phyloP scores from a whole-genome alignment of 2,888 invertebrate species.

The Heliconius ethilla region DNA sequence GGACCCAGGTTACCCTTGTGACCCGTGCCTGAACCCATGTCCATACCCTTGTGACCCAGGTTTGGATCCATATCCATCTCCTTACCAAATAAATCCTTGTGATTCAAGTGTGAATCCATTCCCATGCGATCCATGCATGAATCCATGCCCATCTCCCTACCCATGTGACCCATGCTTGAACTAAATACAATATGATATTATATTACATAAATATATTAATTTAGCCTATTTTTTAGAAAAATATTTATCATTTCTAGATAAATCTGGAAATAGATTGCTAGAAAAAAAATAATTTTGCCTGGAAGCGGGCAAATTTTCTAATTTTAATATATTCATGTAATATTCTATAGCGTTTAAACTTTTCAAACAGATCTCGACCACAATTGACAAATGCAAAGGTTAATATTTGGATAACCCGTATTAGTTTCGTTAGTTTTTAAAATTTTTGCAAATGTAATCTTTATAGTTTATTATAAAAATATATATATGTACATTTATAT shows the following conservation, averaged over 20 bases:
- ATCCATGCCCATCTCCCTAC: background rate
- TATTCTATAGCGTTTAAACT: background rate
- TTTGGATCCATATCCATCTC: background rate
- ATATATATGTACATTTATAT: constrained; percentile 44
- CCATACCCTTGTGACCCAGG: background rate
- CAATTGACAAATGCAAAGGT: background rate
- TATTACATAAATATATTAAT: constrained; percentile 3
- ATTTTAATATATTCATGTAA: background rate
- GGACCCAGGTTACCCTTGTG: background rate
- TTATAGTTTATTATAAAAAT: constrained; percentile 43
- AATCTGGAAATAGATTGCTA: too few species aligned
- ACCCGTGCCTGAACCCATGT: background rate
- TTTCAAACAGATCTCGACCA: constrained; percentile 4
- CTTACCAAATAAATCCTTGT: background rate
- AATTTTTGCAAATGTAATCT: constrained; percentile 57
- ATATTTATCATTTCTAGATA: background rate
- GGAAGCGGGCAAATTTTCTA: background rate
- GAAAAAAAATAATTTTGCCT: background rate
- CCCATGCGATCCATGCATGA: background rate
- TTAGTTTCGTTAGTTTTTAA: constrained; percentile 53
- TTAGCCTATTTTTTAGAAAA: background rate
- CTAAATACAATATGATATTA: background rate
- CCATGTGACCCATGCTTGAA: constrained; percentile 1
- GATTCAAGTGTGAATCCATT: background rate
- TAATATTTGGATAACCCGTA: constrained; percentile 51